Conservation (phyloP, 2,797 vertebrate species). For the Tapirus indicus region DNA sequence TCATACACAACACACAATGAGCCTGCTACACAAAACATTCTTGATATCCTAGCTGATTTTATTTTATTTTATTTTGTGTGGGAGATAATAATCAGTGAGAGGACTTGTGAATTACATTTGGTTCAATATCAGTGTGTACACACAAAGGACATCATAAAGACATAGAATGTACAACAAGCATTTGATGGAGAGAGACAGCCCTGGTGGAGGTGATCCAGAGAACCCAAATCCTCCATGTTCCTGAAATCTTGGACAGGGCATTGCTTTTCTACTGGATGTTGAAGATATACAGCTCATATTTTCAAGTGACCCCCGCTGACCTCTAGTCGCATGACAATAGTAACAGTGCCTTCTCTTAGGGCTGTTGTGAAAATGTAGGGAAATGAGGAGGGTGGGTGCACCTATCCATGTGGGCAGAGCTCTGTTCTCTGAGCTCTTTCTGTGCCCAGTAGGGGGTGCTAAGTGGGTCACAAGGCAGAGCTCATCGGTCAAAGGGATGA, state of each 20-base stretch:
- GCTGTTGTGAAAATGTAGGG: not conserved
- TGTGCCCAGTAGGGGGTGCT: not conserved
- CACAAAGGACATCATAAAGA: not conserved
- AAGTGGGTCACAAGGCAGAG: constrained; percentile 67
- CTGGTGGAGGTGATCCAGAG: not conserved
- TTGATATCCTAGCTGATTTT: not conserved
- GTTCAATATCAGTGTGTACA: not conserved
- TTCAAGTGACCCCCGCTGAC: not conserved
- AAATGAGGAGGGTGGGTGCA: not conserved
- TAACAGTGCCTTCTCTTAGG: no score
- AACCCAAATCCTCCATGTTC: not conserved
- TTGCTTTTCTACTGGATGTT: not conserved
- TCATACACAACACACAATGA: not conserved
- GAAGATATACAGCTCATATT: no score
- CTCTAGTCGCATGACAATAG: not conserved
- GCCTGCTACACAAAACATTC: not conserved
- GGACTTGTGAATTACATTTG: not conserved
- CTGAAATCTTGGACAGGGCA: no score
- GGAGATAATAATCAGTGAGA: not conserved
- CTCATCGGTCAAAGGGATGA: constrained; percentile 67
- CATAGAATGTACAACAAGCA: not conserved
- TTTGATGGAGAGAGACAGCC: not conserved
- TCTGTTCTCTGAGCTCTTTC: accelerated
- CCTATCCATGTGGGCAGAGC: not conserved
- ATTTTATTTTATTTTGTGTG: not conserved